Base-by-base conservation (phyloP, 2,888 invertebrate species). In the Biston betularia region DNA sequence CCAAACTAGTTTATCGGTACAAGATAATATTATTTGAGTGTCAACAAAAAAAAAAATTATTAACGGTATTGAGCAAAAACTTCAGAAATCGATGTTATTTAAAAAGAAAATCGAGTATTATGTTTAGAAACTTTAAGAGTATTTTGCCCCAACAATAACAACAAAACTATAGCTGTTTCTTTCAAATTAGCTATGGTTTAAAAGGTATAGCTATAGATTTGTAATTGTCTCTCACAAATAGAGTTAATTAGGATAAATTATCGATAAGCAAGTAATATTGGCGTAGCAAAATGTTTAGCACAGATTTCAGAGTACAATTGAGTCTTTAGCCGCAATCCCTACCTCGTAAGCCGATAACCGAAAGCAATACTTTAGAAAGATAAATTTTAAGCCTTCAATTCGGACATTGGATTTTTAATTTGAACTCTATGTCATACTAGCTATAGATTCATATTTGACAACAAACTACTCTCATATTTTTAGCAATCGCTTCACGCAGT, bases 191-290 rank as follows among this genome's bases (percentile, higher is more conserved):
- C 1, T 53, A 0, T 15, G 9, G 50, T 46, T 44, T 24, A 58
- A 61, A 49, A 54, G 61, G 61, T 61, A 65, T 11, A 53, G 33
- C 46, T 34, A 61, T 61, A 68, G 50, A 57, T 68, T 56, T 63
- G 54, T 52, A 54, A 50, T 55, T 48, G 52, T 42, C 14, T 24
- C 57, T 63, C 55, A 56, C 60, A 60, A 56, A 68, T 60, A 48
- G 56, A 40, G 5, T 24, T 62, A 59, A 38, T 35, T 15, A 59
- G 49, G 11, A 7, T 66, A 62, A 53, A 15, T 11, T 54, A 42
- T 40, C 9, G 10, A 11, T 40, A 35, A 50, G 40, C 10, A 38
- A 33, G 44, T 57, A 52, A 52, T 60, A 52, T 61, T 45, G 49
- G 45, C 24, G 44, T 56, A 57, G 44, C 14, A 33, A 55, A 55